Evolutionary conservation across 2,888 invertebrate genomes (phyloP), one percentile per base, ranked within the genome.

Genomic region (Macrophya alboannulata): DNA sequence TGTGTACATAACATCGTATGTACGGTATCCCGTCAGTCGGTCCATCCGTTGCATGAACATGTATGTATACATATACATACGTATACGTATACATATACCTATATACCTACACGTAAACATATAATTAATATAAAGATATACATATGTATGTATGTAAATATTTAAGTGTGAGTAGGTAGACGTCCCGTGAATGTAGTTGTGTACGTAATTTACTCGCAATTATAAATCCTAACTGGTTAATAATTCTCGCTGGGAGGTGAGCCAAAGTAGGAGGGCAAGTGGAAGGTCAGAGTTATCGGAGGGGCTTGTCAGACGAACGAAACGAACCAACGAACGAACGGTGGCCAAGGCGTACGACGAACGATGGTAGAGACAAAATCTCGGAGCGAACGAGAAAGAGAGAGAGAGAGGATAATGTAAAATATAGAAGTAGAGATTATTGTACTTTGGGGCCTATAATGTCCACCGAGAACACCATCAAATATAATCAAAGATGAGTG

Each of bases 161-260:
- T 62, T 0, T 17, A 62, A 25, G 31, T 31, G 31, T 31, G 31
- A 2, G 31, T 31, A 6, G 51, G 51, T n/a, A 51, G n/a, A 51
- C 51, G 51, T 51, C n/a, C 51, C 17, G n/a, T 51, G 6, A 51
- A 17, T 51, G 9, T 43, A 8, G 55, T 17, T 21, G 43, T 31
- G 31, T 77, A 37, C 51, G 10, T 51, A 31, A 77, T 77, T 77
- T 77, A 77, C 31, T 77, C 31, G 77, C 37, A 37, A 55, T 77
- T 77, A 77, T 77, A 55, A 77, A 77, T 77, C 51, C 77, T 55
- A 77, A 77, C 77, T 77, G 51, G 51, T 77, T 77, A 51, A 77
- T 77, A 77, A 77, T 77, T 77, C 77, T 77, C 37, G 51, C 9
- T 37, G 77, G 51, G 12, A 77, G 48, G 51, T 74, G 72, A 74